A percentile compares a stretch with the other conserved stretches of the same genome.
Conservation (phyloP, 2,797 vertebrate species). For the Danio tinwini region DNA sequence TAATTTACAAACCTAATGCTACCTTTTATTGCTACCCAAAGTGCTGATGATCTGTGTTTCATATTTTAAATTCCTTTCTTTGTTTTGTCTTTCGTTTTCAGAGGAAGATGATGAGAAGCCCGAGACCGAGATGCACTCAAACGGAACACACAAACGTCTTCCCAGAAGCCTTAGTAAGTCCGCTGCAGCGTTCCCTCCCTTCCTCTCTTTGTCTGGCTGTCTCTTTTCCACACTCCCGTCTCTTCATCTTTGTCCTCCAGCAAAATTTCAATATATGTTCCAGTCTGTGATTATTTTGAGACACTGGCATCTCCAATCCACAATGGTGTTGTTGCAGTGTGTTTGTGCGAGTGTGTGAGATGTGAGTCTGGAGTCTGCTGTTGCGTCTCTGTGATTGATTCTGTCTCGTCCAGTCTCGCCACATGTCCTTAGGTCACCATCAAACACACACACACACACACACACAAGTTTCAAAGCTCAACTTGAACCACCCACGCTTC, state of each 20-base stretch:
- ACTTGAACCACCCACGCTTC: constrained; percentile 25
- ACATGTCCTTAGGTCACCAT: constrained; percentile 53
- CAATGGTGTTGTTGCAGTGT: constrained; percentile 15
- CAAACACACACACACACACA: constrained; percentile 42
- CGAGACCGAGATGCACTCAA: constrained; percentile 61
- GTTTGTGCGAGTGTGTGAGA: constrained; percentile 31
- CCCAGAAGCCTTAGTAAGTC: constrained; percentile 75
- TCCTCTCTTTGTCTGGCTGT: constrained; percentile 39
- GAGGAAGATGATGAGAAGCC: constrained; percentile 68
- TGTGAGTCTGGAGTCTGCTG: constrained; percentile 21
- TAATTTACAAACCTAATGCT: too few species aligned
- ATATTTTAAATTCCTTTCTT: not conserved
- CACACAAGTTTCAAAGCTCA: constrained; percentile 37
- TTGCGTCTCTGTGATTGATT: constrained; percentile 33
- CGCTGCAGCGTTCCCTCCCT: constrained; percentile 31
- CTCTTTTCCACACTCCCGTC: constrained; percentile 14
- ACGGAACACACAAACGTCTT: constrained; percentile 67
- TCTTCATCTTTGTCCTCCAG: constrained; percentile 30
- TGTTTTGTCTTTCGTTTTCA: constrained; percentile 10
- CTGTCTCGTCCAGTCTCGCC: constrained; percentile 53
- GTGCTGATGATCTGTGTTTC: not conserved
- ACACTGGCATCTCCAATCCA: constrained; percentile 24
- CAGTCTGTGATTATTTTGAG: constrained; percentile 34
- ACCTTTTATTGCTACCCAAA: not conserved
- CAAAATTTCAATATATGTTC: constrained; percentile 8